Evolutionary conservation across 1,140 invertebrate genomes (phyloP).

Genomic region (Procambarus virginalis): DNA sequence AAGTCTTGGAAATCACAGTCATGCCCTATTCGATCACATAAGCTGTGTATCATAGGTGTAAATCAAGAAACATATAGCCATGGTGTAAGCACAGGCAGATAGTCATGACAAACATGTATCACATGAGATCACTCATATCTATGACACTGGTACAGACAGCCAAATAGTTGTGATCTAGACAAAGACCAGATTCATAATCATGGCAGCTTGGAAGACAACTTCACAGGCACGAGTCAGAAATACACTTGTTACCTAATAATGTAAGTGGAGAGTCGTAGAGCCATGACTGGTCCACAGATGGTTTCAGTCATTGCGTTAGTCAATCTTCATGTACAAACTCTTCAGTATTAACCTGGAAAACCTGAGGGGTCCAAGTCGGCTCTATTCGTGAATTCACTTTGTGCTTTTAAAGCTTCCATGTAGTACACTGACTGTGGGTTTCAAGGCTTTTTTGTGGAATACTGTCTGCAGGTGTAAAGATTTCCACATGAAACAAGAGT

Average conservation of each 20-base stretch:
- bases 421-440: neutral
- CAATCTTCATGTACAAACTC: slow-evolving; percentile 52
- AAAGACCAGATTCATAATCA: neutral
- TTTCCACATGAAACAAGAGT: no score
- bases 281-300: neutral
- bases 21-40: no score
- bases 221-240: neutral
- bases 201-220: neutral
- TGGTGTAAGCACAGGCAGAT: neutral
- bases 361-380: neutral
- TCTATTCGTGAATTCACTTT: neutral
- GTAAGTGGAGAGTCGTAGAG: neutral
- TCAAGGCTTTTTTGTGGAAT: neutral
- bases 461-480: neutral
- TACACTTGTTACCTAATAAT: neutral
- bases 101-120: neutral
- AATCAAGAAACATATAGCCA: no score
- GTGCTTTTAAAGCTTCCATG: neutral
- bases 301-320: slow-evolving; percentile 16
- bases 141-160: neutral
- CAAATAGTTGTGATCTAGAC: neutral
- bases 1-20: neutral
- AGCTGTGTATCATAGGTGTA: no score
- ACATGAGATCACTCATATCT: neutral
- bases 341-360: slow-evolving; percentile 54